phyloP scores from a whole-genome alignment of 1,140 invertebrate species.

The Drosophila murphyi region DNA sequence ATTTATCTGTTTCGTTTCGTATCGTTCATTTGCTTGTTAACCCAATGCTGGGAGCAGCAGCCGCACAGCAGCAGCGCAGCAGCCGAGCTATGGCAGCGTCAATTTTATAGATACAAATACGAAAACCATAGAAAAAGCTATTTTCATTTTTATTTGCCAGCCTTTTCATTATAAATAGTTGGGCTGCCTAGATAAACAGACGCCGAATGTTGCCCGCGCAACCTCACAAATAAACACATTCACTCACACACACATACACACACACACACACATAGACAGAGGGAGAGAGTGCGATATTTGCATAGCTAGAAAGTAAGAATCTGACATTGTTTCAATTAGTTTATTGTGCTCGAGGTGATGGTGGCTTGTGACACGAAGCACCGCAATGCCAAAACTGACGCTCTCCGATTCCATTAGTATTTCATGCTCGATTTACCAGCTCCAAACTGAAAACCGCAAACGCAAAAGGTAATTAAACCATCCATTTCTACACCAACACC shows the following conservation, averaged over 20 bases:
- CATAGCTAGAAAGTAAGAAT: slow-evolving; percentile 24
- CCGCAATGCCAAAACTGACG: slow-evolving; percentile 6
- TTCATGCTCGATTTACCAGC: slow-evolving; percentile 53
- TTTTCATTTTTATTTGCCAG: slow-evolving; percentile 74
- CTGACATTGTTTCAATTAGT: slow-evolving; percentile 8
- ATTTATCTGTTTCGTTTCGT: slow-evolving; percentile 20
- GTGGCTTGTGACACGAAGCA: background rate
- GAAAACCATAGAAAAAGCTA: slow-evolving; percentile 49
- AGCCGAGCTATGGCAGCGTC: slow-evolving; percentile 10
- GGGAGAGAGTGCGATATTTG: background rate
- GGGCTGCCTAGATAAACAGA: slow-evolving; percentile 72
- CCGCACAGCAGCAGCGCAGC: slow-evolving; percentile 13
- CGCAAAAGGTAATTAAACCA: slow-evolving; percentile 41
- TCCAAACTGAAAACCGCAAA: slow-evolving; percentile 45
- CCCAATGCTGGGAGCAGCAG: slow-evolving; percentile 10
- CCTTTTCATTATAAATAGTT: slow-evolving; percentile 79
- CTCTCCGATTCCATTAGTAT: slow-evolving; percentile 16
- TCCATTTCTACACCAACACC: background rate
- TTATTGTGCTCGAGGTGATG: slow-evolving; percentile 22
- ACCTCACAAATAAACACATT: background rate
- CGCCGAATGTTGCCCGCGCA: slow-evolving; percentile 15
- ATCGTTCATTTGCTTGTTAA: slow-evolving; percentile 19
- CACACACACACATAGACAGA: background rate
- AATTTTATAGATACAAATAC: slow-evolving; percentile 58
- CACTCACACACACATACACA: background rate